These are phyloP conservation scores for Setipinna tenuifilis DNA, from an alignment of 2,797 vertebrate species.

Conservation along the genomic window DNA sequence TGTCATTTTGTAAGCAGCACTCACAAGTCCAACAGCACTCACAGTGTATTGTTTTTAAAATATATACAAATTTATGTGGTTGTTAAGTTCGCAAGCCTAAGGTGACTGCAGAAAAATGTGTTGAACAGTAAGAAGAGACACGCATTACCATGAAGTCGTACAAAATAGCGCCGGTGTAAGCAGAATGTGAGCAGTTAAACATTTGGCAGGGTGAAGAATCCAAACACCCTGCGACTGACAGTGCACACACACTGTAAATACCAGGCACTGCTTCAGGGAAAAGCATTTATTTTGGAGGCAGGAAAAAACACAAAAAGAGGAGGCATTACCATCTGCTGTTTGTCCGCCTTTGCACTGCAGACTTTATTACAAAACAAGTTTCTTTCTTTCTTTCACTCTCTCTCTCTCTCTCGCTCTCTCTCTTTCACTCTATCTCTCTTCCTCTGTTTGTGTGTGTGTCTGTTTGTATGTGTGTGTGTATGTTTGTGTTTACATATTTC, in stretches of 20 bases:
- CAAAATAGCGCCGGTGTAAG: neutral
- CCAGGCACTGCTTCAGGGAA: neutral
- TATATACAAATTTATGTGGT: neutral
- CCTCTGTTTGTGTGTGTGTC: neutral
- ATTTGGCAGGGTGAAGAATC: conserved; percentile 1
- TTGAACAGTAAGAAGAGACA: neutral
- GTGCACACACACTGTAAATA: conserved; percentile 17
- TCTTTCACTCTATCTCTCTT: too few relatives aligned
- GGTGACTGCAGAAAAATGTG: neutral
- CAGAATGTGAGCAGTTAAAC: neutral
- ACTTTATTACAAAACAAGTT: neutral
- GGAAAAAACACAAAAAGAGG: neutral
- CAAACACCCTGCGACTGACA: neutral
- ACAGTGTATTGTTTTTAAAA: neutral
- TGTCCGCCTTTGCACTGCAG: neutral
- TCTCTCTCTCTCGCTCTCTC: too few relatives aligned
- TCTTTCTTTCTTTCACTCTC: too few relatives aligned
- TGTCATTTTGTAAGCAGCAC: neutral
- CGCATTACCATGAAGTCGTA: neutral
- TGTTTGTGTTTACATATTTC: too few relatives aligned
- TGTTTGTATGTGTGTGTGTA: neutral
- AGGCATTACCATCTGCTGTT: neutral
- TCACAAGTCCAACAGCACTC: neutral
- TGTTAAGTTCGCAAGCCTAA: neutral
- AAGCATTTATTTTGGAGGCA: neutral